phyloP scores from a whole-genome alignment of 2,113 vertebrate genomes.

The Danionella cerebrum region DNA sequence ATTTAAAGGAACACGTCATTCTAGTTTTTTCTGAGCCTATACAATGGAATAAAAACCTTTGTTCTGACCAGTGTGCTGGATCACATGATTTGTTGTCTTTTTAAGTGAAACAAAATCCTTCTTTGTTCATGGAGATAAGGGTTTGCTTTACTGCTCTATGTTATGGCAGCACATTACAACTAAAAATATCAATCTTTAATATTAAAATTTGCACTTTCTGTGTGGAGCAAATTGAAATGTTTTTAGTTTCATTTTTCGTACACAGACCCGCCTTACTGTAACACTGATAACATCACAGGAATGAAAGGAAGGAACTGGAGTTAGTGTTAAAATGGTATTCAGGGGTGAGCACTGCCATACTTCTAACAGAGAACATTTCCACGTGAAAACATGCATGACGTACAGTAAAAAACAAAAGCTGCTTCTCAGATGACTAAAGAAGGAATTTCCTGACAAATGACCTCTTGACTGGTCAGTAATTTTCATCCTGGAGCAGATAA shows the following conservation, averaged over 20 bases:
- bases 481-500: not conserved
- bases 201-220: too few species aligned
- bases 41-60: not conserved
- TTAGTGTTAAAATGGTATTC: not conserved
- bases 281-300: not conserved
- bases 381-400: not conserved
- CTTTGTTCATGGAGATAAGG: not conserved
- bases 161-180: not conserved
- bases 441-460: slow-evolving; percentile 3
- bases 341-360: not conserved
- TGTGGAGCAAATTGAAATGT: not conserved
- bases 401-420: not conserved
- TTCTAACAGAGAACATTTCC: too few species aligned
- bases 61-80: not conserved
- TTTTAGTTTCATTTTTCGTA: not conserved
- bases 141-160: not conserved
- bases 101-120: not conserved
- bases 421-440: not conserved
- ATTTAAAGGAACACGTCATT: not conserved
- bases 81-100: not conserved
- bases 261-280: not conserved
- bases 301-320: not conserved
- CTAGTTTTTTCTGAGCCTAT: not conserved
- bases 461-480: not conserved
- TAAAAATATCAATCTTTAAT: too few species aligned